Conservation (phyloP, 2,888 invertebrate genomes). For the Scaptomyza tumidula region DNA sequence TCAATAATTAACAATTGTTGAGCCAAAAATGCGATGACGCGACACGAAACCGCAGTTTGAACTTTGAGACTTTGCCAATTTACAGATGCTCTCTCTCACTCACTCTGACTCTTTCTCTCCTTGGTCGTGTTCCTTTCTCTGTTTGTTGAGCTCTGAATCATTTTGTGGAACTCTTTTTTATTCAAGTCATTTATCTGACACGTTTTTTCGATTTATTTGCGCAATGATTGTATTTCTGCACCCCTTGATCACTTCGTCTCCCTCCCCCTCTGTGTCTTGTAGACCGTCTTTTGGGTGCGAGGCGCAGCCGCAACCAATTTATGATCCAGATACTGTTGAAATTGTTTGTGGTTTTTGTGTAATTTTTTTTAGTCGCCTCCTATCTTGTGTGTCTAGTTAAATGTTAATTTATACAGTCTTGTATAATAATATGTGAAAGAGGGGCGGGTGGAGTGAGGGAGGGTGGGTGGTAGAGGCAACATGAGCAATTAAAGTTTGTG, state of each 20-base stretch:
- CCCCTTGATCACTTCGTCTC: background rate
- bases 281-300: background rate
- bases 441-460: background rate
- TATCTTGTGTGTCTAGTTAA: constrained; percentile 26
- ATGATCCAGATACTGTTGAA: constrained; percentile 11
- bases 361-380: constrained; percentile 1
- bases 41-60: constrained; percentile 29
- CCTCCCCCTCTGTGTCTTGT: background rate
- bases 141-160: constrained; percentile 44
- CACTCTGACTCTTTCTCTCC: constrained; percentile 2
- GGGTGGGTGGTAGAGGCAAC: background rate
- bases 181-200: constrained; percentile 50
- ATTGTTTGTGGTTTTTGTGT: constrained; percentile 4
- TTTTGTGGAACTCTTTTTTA: constrained; percentile 39
- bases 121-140: background rate
- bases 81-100: constrained; percentile 6
- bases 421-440: constrained; percentile 1
- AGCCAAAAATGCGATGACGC: constrained; percentile 34
- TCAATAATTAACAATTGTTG: constrained; percentile 35
- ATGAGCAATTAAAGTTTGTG: constrained; percentile 44
- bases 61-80: constrained; percentile 38
- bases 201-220: constrained; percentile 68
- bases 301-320: constrained; percentile 14
- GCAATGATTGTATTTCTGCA: constrained; percentile 31
- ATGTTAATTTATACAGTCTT: constrained; percentile 46